Percentiles rank a stretch among this genome's conserved stretches.
Conservation (phyloP, 1,140 invertebrate species). For the Brachystomella parvula region DNA sequence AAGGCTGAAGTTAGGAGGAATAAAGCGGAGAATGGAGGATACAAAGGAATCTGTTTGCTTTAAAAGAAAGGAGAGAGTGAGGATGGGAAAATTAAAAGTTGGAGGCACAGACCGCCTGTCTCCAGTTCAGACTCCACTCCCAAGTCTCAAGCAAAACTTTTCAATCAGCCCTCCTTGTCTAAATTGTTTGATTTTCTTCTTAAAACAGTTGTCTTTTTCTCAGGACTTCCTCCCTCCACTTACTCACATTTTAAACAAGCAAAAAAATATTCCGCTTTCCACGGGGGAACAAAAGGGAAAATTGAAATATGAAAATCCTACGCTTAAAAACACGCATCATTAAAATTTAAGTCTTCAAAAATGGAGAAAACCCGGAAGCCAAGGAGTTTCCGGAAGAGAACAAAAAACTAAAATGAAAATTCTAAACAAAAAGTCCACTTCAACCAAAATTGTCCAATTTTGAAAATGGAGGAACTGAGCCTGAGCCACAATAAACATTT, state of each 20-base stretch:
- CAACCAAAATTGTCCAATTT: too few species aligned
- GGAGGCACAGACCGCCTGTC: too few species aligned
- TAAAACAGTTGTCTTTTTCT: constrained; percentile 9
- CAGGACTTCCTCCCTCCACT: constrained; percentile 3
- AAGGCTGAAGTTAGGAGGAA: not conserved
- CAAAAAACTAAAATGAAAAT: not conserved
- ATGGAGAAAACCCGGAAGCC: not conserved
- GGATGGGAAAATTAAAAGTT: not conserved
- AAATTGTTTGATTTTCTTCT: constrained; percentile 12
- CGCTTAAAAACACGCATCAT: not conserved
- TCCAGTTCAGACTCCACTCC: not conserved
- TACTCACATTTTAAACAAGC: too few species aligned
- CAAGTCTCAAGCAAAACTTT: not conserved
- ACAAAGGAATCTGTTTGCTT: constrained; percentile 2
- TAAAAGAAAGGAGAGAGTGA: not conserved
- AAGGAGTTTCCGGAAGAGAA: constrained; percentile 1
- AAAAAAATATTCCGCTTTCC: not conserved
- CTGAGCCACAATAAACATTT: too few species aligned
- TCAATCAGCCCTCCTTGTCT: constrained; percentile 8
- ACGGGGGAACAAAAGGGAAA: not conserved
- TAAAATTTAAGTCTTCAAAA: not conserved
- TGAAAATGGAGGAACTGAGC: too few species aligned
- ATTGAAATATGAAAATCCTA: not conserved
- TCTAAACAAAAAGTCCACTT: too few species aligned
- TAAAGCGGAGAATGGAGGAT: not conserved